Percentiles rank a stretch among this genome's conserved stretches.
These are phyloP conservation scores for Balaenoptera acutorostrata DNA, from an alignment of 2,113 vertebrate species.

Conservation along the genomic window DNA sequence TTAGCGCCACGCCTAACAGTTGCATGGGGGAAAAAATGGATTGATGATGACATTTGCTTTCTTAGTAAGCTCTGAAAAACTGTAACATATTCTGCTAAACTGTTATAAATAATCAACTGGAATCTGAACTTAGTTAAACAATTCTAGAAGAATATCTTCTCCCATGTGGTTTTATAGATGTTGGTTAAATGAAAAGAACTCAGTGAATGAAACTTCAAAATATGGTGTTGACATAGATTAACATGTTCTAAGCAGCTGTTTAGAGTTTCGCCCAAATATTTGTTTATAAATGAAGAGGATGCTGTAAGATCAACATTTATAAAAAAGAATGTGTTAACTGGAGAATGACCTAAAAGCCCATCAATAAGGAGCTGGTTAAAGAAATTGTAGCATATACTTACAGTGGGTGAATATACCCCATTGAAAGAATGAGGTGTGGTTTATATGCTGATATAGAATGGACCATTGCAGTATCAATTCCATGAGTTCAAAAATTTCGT, in stretches of 20 bases:
- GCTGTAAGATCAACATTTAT: neutral
- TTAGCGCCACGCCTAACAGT: conserved; percentile 37
- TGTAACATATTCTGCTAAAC: conserved; percentile 5
- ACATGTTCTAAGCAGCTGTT: neutral
- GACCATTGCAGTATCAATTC: neutral
- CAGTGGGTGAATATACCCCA: neutral
- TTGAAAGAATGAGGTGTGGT: neutral
- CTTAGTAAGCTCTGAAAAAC: conserved; percentile 17
- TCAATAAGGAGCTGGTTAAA: neutral
- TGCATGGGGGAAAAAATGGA: neutral
- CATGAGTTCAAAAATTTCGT: neutral
- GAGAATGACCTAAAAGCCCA: neutral
- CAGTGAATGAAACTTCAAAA: conserved; percentile 1
- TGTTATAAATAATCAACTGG: conserved; percentile 29
- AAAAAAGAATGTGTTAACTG: neutral
- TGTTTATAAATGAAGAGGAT: conserved; percentile 21
- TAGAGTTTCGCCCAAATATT: neutral
- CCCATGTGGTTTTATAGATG: neutral
- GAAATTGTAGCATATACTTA: neutral
- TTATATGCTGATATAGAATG: neutral
- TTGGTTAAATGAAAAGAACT: conserved; percentile 13
- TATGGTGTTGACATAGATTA: neutral
- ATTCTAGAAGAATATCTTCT: neutral
- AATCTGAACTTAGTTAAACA: conserved; percentile 9
- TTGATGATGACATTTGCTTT: conserved; percentile 28